Conservation (phyloP, 2,888 invertebrate genomes). For the Eustalomyia histrio region DNA sequence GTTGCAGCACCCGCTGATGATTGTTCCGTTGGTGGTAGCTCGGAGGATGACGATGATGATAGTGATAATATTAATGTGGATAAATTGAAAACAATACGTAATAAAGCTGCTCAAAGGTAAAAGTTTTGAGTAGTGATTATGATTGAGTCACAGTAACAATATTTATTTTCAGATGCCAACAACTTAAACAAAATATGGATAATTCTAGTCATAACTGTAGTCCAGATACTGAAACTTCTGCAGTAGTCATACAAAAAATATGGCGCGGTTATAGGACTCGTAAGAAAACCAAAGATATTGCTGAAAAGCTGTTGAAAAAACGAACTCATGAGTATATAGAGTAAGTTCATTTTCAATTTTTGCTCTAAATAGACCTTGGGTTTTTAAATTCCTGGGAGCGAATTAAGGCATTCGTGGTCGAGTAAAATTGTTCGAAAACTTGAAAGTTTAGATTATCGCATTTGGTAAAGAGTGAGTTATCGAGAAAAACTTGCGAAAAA, state of each 20-base stretch:
- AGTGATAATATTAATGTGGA: constrained; percentile 84
- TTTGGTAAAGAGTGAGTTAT: too few relatives aligned
- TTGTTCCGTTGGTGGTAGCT: constrained; percentile 79
- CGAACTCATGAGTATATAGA: constrained; percentile 91
- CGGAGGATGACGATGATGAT: constrained; percentile 80
- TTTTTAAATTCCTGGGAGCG: too few relatives aligned
- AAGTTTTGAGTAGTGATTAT: not conserved
- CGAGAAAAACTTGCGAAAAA: too few relatives aligned
- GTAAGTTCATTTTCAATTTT: constrained; percentile 80
- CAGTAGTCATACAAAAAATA: constrained; percentile 90
- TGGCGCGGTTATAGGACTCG: constrained; percentile 92
- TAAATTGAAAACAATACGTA: constrained; percentile 84
- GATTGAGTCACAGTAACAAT: not conserved
- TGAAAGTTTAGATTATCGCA: too few relatives aligned
- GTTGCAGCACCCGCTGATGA: constrained; percentile 75
- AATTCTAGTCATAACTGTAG: constrained; percentile 67
- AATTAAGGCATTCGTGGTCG: too few relatives aligned
- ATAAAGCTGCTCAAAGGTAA: constrained; percentile 82
- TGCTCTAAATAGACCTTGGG: too few relatives aligned
- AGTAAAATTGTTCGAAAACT: too few relatives aligned
- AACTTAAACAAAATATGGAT: constrained; percentile 73
- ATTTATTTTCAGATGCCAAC: constrained; percentile 61
- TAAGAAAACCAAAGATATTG: constrained; percentile 81
- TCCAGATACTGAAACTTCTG: constrained; percentile 81
- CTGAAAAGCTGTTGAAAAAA: constrained; percentile 86